Percentiles rank a stretch among this genome's conserved stretches.
phyloP scores from a whole-genome alignment of 2,888 invertebrate genomes.

The Eupithecia dodoneata region DNA sequence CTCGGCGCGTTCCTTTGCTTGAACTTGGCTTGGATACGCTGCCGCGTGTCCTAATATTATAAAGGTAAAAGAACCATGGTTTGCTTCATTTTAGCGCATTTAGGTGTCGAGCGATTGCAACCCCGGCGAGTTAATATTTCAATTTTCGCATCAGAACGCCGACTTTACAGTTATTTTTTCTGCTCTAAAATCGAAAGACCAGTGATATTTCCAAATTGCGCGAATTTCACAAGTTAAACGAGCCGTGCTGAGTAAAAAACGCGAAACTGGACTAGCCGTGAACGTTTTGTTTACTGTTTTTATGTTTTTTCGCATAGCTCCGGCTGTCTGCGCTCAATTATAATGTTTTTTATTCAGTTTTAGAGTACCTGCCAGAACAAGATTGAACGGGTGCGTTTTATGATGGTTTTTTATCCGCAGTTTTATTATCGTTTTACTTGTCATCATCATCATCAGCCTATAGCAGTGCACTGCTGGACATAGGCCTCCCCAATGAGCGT shows the following conservation, averaged over 20 bases:
- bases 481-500: too few relatives aligned
- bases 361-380: neutral
- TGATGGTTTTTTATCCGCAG: neutral
- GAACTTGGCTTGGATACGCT: too few relatives aligned
- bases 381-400: neutral
- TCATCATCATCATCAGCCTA: too few relatives aligned
- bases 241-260: slow-evolving; percentile 50
- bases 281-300: slow-evolving; percentile 46
- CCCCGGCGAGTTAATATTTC: neutral
- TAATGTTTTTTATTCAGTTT: slow-evolving; percentile 9
- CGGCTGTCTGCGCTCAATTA: slow-evolving; percentile 37
- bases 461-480: too few relatives aligned
- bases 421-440: neutral
- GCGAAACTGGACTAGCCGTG: slow-evolving; percentile 34
- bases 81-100: too few relatives aligned
- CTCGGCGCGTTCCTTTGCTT: too few relatives aligned
- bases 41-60: too few relatives aligned
- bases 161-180: neutral
- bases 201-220: slow-evolving; percentile 28
- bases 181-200: neutral
- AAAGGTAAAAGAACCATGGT: too few relatives aligned
- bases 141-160: slow-evolving; percentile 20
- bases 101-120: neutral
- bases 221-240: slow-evolving; percentile 60
- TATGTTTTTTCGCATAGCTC: slow-evolving; percentile 38